Percentiles rank a stretch among this genome's conserved stretches.
Evolutionary conservation across 2,113 vertebrate genomes (phyloP).

Genomic region (Butorides virescens): DNA sequence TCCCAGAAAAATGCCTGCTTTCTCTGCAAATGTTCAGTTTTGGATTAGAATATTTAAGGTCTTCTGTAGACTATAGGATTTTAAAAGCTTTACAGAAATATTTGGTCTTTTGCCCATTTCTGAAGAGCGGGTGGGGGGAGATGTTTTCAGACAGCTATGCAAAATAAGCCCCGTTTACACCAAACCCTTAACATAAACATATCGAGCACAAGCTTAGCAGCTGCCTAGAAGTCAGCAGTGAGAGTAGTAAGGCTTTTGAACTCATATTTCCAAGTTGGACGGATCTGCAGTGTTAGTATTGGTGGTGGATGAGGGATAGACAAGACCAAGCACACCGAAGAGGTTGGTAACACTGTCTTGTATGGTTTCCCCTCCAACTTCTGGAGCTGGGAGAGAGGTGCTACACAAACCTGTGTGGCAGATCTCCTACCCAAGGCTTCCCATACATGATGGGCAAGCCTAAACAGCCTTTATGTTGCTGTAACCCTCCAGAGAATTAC

Average conservation of each 20-base stretch:
- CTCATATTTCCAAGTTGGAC: background rate
- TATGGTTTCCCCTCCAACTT: background rate
- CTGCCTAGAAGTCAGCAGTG: slow-evolving; percentile 13
- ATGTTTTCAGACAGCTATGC: slow-evolving; percentile 28
- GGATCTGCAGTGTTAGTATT: background rate
- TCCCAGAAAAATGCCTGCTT: background rate
- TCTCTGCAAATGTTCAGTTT: background rate
- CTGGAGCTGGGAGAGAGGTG: background rate
- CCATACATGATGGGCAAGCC: background rate
- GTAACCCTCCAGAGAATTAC: background rate
- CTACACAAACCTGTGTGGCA: background rate
- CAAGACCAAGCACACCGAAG: background rate
- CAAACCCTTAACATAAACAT: slow-evolving; percentile 33
- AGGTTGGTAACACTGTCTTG: background rate
- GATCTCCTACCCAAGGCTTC: background rate
- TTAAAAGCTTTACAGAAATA: slow-evolving; percentile 44
- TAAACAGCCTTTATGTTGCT: background rate
- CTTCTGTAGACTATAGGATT: background rate
- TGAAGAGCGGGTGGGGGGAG: background rate
- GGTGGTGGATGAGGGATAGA: background rate
- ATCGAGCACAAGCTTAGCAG: slow-evolving; percentile 15
- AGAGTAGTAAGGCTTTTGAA: slow-evolving; percentile 33
- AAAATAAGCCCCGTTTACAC: slow-evolving; percentile 28
- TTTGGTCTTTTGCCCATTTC: slow-evolving; percentile 36
- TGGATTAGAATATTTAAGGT: background rate